phyloP scores from a whole-genome alignment of 2,113 vertebrate species.

The Phaethornis superciliosus region DNA sequence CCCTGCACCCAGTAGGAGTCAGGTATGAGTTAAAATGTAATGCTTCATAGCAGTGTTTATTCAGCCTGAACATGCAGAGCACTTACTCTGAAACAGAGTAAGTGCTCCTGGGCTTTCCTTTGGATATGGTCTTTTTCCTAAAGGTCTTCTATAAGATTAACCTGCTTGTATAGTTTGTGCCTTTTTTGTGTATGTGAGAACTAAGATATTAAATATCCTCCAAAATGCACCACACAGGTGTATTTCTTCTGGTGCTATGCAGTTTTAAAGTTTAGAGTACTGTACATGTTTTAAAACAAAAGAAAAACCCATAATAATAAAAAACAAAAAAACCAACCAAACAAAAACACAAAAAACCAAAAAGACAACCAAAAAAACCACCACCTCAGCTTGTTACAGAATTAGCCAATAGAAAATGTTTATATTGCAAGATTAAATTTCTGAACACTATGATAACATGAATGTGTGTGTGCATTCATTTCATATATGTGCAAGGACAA shows the following conservation, averaged over 20 bases:
- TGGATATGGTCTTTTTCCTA: not conserved
- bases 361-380: too few relatives aligned
- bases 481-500: not conserved
- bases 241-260: not conserved
- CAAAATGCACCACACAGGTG: not conserved
- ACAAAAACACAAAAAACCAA: too few relatives aligned
- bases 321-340: not conserved
- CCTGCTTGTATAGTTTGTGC: not conserved
- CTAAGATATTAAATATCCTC: not conserved
- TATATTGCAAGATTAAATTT: conserved; percentile 56
- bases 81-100: not conserved
- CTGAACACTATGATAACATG: not conserved
- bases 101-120: not conserved
- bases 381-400: not conserved
- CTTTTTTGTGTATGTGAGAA: not conserved
- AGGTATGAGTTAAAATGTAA: not conserved
- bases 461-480: not conserved
- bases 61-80: not conserved
- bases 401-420: not conserved
- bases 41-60: not conserved
- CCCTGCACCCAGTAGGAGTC: not conserved
- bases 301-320: too few relatives aligned
- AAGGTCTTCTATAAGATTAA: not conserved
- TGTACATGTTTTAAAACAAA: not conserved
- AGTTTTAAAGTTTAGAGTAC: not conserved